Base-by-base conservation (phyloP, 1,140 invertebrate genomes). In the Drosophila erecta region DNA sequence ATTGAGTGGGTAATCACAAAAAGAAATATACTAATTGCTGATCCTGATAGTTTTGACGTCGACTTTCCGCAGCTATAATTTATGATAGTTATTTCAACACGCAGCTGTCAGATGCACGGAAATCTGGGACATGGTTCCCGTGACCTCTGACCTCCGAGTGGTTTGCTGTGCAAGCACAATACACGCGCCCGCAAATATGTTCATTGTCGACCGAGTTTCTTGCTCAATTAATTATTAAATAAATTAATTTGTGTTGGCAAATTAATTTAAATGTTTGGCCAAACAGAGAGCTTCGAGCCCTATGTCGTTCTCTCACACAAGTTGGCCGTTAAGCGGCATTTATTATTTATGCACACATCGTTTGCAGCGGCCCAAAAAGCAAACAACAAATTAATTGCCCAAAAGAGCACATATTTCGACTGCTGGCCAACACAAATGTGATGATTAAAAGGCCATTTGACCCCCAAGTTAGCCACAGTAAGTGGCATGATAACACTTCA, bases 181-280 rank as follows among this genome's bases (percentile, higher is more conserved):
- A n/a, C 49, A 49, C 33, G 22, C 35, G 50, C 71, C 78, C 74
- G 81, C 64, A 84, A 84, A 89, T 89, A 87, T 89, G 76, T 53
- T 84, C 60, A 69, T 77, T 80, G 76, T 90, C 85, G 72, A 11
- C 24, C 51, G 53, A 89, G 61, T 89, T 89, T 85, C 84, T 89
- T 90, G 84, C 69, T 76, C 78, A 89, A 89, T 89, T 89, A 89
- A 89, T 89, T 89, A 89, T 89, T 89, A 77, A 89, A 89, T 90
- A 84, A 89, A 90, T 89, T 89, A 89, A 89, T 89, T 89, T 90
- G 74, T 62, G 71, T 66, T 76, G 73, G 79, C 69, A 90, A 89
- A 89, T 89, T 89, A 89, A 89, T 89, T 89, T 89, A 90, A 89
- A 89, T 90, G 84, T 76, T 70, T 65, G 79, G 59, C 49, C 73